Conservation (phyloP, 2,888 invertebrate species). For the Taphrorychus bicolor region DNA sequence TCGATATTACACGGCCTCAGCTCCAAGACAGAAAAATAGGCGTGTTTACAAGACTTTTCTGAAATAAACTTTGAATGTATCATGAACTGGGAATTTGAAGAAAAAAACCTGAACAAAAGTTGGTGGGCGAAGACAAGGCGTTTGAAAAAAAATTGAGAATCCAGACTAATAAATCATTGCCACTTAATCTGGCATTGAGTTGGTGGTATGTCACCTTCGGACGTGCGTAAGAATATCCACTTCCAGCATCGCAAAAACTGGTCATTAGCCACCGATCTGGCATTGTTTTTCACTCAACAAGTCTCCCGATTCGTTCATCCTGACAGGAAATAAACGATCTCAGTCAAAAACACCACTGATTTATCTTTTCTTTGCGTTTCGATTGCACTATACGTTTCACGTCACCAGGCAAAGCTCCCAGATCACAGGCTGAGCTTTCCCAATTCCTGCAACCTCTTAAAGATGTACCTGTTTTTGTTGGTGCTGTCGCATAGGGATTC, state of each 20-base stretch:
- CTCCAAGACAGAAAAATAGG: too few species aligned
- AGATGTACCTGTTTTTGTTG: neutral
- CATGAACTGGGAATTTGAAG: too few species aligned
- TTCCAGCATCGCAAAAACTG: constrained; percentile 24
- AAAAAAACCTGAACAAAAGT: too few species aligned
- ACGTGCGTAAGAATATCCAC: neutral
- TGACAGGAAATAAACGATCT: constrained; percentile 34
- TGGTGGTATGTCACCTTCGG: neutral
- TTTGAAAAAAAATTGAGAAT: too few species aligned
- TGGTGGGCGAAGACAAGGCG: too few species aligned
- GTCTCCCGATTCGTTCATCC: constrained; percentile 31
- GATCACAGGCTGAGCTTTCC: neutral
- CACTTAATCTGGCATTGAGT: neutral
- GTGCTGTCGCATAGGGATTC: neutral
- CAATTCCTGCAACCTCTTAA: neutral
- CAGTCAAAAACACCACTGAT: constrained; percentile 25
- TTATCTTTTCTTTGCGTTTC: constrained; percentile 32
- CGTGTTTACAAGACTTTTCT: too few species aligned
- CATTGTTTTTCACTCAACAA: constrained; percentile 39
- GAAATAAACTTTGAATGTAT: too few species aligned
- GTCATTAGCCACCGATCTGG: constrained; percentile 28
- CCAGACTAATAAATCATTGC: neutral
- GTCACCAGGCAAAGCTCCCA: constrained; percentile 15
- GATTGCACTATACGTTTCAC: constrained; percentile 31
- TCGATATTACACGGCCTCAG: too few species aligned